Evolutionary conservation across 2,888 invertebrate genomes (phyloP).

Genomic region (Philhelius pedissequus): DNA sequence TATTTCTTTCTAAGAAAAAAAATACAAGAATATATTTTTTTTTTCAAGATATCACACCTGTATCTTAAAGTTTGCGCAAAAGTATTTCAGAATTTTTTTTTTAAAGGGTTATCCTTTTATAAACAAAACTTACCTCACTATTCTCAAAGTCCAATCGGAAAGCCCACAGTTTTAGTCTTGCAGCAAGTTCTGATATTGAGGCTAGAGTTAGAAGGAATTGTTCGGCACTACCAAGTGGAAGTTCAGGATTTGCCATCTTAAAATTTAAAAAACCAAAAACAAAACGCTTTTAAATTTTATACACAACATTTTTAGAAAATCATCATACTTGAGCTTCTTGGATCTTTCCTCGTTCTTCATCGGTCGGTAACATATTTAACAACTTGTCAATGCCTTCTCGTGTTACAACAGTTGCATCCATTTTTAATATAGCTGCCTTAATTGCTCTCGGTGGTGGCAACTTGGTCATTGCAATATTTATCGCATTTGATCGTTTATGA

Average conservation of each 20-base stretch:
- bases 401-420: slow-evolving; percentile 99
- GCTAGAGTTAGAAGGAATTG: slow-evolving; percentile 98
- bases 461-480: slow-evolving; percentile 99
- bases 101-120: no score
- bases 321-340: slow-evolving; percentile 89
- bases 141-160: slow-evolving; percentile 99
- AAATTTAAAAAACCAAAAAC: neutral
- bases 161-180: slow-evolving; percentile 96
- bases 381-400: slow-evolving; percentile 99
- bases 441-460: slow-evolving; percentile 98
- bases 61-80: no score
- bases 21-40: no score
- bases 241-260: slow-evolving; percentile 77
- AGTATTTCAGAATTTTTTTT: no score
- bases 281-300: neutral
- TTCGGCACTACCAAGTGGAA: slow-evolving; percentile 91
- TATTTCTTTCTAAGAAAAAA: slow-evolving; percentile 87
- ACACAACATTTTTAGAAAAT: neutral
- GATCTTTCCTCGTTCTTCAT: slow-evolving; percentile 97
- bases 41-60: no score
- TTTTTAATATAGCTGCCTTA: slow-evolving; percentile 99
- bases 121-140: slow-evolving; percentile 88
- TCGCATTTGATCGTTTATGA: slow-evolving; percentile 98
- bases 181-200: slow-evolving; percentile 96
- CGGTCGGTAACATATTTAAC: slow-evolving; percentile 97